A percentile compares a stretch with the other conserved stretches of the same genome.
phyloP scores from a whole-genome alignment of 2,888 invertebrate species.

The Flexamia atlantica region DNA sequence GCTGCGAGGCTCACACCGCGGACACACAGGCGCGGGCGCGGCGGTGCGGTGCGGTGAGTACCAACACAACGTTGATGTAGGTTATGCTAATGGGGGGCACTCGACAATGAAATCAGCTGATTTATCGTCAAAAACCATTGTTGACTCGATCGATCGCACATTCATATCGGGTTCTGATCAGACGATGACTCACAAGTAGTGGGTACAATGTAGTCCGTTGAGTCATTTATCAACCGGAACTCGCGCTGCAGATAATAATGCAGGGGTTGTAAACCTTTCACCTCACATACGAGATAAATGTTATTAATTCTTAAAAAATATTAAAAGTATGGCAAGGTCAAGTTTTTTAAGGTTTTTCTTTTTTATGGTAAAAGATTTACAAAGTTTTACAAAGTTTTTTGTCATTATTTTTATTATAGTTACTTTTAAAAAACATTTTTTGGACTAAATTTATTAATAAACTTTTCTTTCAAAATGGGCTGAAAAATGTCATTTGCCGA shows the following conservation, averaged over 20 bases:
- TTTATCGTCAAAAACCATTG: background rate
- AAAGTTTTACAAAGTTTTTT: no score
- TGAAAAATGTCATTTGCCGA: no score
- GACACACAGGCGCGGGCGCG: background rate
- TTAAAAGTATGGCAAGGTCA: no score
- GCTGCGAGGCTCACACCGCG: background rate
- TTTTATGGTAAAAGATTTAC: no score
- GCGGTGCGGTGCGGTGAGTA: constrained; percentile 16
- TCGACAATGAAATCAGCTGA: constrained; percentile 8
- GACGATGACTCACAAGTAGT: background rate
- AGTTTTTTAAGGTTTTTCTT: no score
- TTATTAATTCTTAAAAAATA: no score
- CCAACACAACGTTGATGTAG: background rate
- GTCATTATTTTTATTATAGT: no score
- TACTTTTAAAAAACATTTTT: no score
- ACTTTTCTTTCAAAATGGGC: no score
- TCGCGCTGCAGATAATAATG: background rate
- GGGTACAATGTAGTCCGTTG: background rate
- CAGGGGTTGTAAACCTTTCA: no score
- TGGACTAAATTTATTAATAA: no score
- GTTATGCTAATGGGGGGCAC: background rate
- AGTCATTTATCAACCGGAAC: background rate
- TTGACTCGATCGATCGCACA: background rate
- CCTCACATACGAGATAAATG: no score
- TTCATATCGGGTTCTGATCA: background rate